Percentiles rank a stretch among this genome's conserved stretches.
phyloP scores from a whole-genome alignment of 2,797 vertebrate genomes.

The Dromococcyx pavoninus region DNA sequence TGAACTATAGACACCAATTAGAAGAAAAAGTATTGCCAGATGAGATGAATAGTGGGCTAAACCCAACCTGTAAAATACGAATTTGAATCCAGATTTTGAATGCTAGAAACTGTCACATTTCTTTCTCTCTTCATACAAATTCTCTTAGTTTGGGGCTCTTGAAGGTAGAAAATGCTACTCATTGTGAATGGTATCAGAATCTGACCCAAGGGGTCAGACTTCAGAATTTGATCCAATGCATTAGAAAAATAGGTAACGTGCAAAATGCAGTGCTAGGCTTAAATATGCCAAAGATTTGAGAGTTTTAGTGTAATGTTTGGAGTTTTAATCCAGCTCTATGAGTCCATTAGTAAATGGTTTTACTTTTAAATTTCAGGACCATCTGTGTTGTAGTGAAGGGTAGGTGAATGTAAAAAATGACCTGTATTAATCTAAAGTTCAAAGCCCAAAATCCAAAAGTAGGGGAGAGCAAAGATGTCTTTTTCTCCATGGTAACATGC shows the following conservation, averaged over 20 bases:
- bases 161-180: neutral
- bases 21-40: slow-evolving; percentile 18
- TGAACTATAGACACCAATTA: slow-evolving; percentile 10
- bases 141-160: neutral
- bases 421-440: slow-evolving; percentile 52
- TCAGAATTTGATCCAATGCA: neutral
- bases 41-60: neutral
- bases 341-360: slow-evolving; percentile 21
- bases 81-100: slow-evolving; percentile 8
- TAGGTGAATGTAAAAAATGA: slow-evolving; percentile 31
- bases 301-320: slow-evolving; percentile 28
- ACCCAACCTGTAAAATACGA: neutral
- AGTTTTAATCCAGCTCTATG: slow-evolving; percentile 30
- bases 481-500: slow-evolving; percentile 48
- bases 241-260: neutral
- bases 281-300: neutral
- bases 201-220: neutral
- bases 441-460: slow-evolving; percentile 9
- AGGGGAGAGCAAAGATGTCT: slow-evolving; percentile 15
- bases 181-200: neutral
- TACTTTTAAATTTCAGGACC: slow-evolving; percentile 13
- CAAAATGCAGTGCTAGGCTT: neutral
- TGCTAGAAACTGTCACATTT: neutral
- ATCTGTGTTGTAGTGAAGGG: slow-evolving; percentile 39
- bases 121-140: neutral